Evolutionary conservation across 2,113 vertebrate species (phyloP), one percentile per base, ranked within the genome.

Genomic region (Leptosomus discolor): DNA sequence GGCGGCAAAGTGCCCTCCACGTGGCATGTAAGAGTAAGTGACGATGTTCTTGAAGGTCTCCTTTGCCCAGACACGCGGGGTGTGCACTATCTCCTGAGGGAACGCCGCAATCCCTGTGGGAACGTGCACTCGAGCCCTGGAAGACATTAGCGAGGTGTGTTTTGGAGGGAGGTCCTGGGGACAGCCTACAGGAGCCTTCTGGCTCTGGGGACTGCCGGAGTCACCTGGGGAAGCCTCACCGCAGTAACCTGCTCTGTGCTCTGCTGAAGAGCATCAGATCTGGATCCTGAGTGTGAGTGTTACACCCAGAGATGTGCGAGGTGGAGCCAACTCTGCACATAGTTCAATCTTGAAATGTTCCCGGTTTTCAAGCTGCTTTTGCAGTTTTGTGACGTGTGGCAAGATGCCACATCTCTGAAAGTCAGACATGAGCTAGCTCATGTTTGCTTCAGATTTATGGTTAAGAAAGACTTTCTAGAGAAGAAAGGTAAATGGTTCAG

Each of bases 1-100:
- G 61, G 99, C 99, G 51, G 99, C 98, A 69, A 99, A 99, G 97
- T 99, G 99, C 7, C 99, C 99, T 23, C 99, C 99, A 20, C 67
- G 85, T 21, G 98, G 96, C 98, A 99, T 98, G 84, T 98, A 98
- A 23, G 98, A 94, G 95, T 98, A 99, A 60, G 96, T 98, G 71
- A 96, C 45, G n/a, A 99, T 97, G 93, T 99, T 98, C 65, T 45
- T 95, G 93, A 97, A 99, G 41, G 61, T 67, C 5, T 69, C 36
- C 75, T 98, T 90, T 63, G 98, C 98, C 98, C 98, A 99, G 11
- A 79, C 56, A 21, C 26, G 92, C 5, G 99, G 99, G 32, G 71
- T 75, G n/a, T 99, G 98, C 19, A 21, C 2, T 45, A 99, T 10
- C 91, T 99, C 99, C 19, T 90, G 77, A 10, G 98, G 99, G 94